Percentiles rank a stretch among this genome's conserved stretches.
Evolutionary conservation across 2,113 vertebrate species (phyloP).

Genomic region (Lota lota): DNA sequence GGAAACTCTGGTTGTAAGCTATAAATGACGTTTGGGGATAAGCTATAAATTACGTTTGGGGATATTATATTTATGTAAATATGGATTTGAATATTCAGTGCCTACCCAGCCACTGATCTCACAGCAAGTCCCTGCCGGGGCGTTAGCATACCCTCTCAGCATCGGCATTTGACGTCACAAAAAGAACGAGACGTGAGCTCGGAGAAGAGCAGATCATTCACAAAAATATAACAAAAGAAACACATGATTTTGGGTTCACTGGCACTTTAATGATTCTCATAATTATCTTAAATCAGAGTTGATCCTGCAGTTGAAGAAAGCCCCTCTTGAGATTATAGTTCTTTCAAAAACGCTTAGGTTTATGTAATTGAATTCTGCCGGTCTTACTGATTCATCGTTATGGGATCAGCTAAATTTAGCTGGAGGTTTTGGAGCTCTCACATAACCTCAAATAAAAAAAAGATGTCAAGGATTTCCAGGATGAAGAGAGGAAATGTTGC

Average conservation of each 20-base stretch:
- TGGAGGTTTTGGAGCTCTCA: slow-evolving; percentile 33
- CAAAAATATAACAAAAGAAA: background rate
- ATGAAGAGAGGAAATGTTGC: slow-evolving; percentile 36
- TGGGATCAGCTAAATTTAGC: slow-evolving; percentile 49
- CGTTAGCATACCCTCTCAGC: too few relatives aligned
- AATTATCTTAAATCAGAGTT: slow-evolving; percentile 6
- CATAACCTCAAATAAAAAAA: slow-evolving; percentile 50
- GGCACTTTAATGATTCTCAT: background rate
- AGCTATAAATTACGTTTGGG: too few relatives aligned
- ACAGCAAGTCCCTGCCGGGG: too few relatives aligned
- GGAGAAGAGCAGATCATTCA: background rate
- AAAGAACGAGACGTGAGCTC: too few relatives aligned
- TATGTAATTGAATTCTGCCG: slow-evolving; percentile 50
- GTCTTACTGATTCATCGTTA: slow-evolving; percentile 44
- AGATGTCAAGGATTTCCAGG: slow-evolving; percentile 61
- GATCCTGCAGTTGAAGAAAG: slow-evolving; percentile 12
- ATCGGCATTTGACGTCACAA: too few relatives aligned
- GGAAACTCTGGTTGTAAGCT: too few relatives aligned
- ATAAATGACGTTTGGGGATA: too few relatives aligned
- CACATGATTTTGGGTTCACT: background rate
- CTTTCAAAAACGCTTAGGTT: slow-evolving; percentile 35
- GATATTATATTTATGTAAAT: too few relatives aligned
- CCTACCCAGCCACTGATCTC: too few relatives aligned
- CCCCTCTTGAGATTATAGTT: slow-evolving; percentile 17
- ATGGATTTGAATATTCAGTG: too few relatives aligned